phyloP scores from a whole-genome alignment of 2,888 invertebrate genomes.

The Plemyria rubiginata region DNA sequence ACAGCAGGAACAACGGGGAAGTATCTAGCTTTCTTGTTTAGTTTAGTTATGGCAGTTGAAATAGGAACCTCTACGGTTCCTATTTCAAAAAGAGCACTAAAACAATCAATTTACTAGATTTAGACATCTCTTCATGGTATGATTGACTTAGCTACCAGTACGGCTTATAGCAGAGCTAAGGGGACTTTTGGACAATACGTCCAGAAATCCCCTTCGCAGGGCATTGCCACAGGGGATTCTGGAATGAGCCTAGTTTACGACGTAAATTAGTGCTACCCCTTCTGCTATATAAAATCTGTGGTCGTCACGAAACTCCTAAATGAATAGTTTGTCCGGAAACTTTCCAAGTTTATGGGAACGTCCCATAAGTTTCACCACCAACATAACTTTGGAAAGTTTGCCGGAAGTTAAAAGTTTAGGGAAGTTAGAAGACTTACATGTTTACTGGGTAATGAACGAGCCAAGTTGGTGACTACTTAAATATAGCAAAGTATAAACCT shows the following conservation, averaged over 20 bases:
- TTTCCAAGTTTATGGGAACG: constrained; percentile 64
- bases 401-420: constrained; percentile 52
- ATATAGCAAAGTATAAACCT: neutral
- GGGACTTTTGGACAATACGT: too few relatives aligned
- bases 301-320: constrained; percentile 34
- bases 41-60: too few relatives aligned
- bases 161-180: too few relatives aligned
- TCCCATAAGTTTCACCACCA: constrained; percentile 71
- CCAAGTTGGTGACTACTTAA: constrained; percentile 29
- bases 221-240: too few relatives aligned
- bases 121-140: too few relatives aligned
- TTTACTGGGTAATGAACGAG: constrained; percentile 45
- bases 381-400: constrained; percentile 55
- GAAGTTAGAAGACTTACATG: constrained; percentile 54
- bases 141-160: too few relatives aligned
- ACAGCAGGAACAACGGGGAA: too few relatives aligned
- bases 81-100: too few relatives aligned
- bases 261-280: constrained; percentile 4
- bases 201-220: neutral
- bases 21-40: too few relatives aligned
- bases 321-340: constrained; percentile 52
- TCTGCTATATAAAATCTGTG: constrained; percentile 29
- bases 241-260: neutral
- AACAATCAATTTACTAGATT: too few relatives aligned
- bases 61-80: too few relatives aligned